Evolutionary conservation across 1,140 invertebrate genomes (phyloP), one percentile per base, ranked within the genome.

Genomic region (Stratiolaelaps scimitus): DNA sequence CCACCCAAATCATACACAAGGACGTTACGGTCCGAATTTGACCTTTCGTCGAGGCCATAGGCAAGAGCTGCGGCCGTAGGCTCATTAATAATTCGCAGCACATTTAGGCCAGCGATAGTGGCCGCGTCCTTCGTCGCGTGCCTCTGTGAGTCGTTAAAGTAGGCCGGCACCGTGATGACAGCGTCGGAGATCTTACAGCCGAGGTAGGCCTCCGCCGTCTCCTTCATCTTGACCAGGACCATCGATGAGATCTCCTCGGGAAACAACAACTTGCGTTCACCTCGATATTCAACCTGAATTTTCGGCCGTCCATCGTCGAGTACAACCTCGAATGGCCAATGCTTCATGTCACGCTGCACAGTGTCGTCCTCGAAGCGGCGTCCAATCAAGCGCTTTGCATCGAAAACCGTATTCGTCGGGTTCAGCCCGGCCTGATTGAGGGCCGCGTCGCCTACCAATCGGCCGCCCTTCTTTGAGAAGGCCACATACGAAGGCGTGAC

Each of bases 361-460:
- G 74, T 73, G n/a, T 76, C 71, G 65, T 80, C 79, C 48, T 76
- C 72, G 68, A 70, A 80, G 15, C 73, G 69, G 48, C 76, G 71
- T 66, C 76, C 76, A 66, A 77, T 75, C 10, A 76, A 64, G 47
- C 76, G 72, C 66, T 77, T 76, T n/a, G 74, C 75, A 69, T 80
- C 88, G 77, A 95, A 97, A 76, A 97, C 87, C 67, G 92, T 95
- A 81, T 96, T 95, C 73, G 85, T 85, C 66, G 91, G 89, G 76
- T 96, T 95, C 85, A 92, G 89, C 34, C 79, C 78, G 13, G 78
- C 75, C 70, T 81, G 80, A 70, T 80, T 80, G 71, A 81, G 81
- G 20, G 79, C 79, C 0, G 78, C 75, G 70, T 80, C 79, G 30
- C 79, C 79, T 65, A 81, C 78, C 34, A 80, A 7, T 60, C 20